Conservation (phyloP, 1,140 invertebrate species). For the Drosophila sp. region DNA sequence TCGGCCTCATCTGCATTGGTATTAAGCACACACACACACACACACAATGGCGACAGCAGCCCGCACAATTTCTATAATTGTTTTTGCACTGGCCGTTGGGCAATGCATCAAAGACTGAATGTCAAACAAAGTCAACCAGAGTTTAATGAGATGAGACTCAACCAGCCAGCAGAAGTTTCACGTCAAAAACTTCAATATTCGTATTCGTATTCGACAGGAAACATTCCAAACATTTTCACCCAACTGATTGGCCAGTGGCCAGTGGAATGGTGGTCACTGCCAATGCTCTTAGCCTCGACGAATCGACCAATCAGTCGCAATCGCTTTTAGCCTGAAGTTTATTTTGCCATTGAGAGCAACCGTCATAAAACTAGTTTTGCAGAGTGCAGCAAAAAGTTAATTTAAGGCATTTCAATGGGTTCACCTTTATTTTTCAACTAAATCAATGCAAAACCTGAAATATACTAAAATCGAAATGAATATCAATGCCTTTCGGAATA, state of each 20-base stretch:
- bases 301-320: neutral
- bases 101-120: slow-evolving; percentile 21
- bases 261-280: neutral
- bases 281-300: neutral
- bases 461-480: too few relatives aligned
- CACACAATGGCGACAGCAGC: neutral
- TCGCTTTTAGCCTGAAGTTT: slow-evolving; percentile 18
- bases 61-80: slow-evolving; percentile 47
- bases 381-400: slow-evolving; percentile 7
- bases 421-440: slow-evolving; percentile 16
- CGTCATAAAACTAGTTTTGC: slow-evolving; percentile 4
- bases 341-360: slow-evolving; percentile 25
- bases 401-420: slow-evolving; percentile 35
- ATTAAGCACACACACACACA: too few relatives aligned
- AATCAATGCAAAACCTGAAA: neutral
- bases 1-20: slow-evolving; percentile 3
- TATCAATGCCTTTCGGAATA: too few relatives aligned
- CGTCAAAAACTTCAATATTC: slow-evolving; percentile 5
- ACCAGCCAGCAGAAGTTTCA: slow-evolving; percentile 8
- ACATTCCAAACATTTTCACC: slow-evolving; percentile 5
- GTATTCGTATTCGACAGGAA: neutral
- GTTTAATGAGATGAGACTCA: slow-evolving; percentile 14
- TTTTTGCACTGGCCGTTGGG: slow-evolving; percentile 17
- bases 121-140: slow-evolving; percentile 19
- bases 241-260: neutral